These are phyloP conservation scores for human DNA, from an alignment of 2,113 vertebrate species.

Conservation along the genomic window GRCh38 chr7:76920001-76920500, in stretches of 20 bases:
- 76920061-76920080: not conserved
- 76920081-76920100: not conserved
- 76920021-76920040: not conserved
- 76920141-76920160: not conserved
- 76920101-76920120: not conserved
- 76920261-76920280: not conserved
- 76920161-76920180: not conserved
- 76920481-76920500: not conserved
- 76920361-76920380: not conserved
- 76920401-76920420: not conserved
- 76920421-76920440: not conserved
- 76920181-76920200: not conserved
- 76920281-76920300: not conserved
- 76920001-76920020: not conserved
- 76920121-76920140: not conserved
- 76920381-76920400: not conserved
- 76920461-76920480: not conserved
- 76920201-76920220: not conserved
- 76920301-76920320: not conserved
- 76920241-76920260: not conserved
- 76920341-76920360: not conserved
- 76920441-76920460: not conserved
- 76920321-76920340: not conserved
- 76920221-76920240: not conserved
- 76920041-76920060: not conserved